Conservation (phyloP, 2,113 vertebrate species). For the Phaethon lepturus region DNA sequence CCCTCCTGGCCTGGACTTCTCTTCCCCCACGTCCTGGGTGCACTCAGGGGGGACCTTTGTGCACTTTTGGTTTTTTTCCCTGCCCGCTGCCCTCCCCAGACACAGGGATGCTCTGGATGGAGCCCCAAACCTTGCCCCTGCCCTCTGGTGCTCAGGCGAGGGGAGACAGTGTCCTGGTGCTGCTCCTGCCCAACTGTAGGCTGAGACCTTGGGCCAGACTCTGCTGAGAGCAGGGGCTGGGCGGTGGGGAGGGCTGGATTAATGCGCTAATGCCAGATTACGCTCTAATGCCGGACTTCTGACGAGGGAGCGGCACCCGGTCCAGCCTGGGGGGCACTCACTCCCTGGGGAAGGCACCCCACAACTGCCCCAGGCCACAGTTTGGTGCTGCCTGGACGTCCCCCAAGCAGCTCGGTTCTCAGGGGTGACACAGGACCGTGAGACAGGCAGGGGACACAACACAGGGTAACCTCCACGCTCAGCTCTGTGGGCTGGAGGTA, state of each 20-base stretch:
- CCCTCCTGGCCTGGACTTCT: background rate
- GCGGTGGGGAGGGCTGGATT: constrained; percentile 14
- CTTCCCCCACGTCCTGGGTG: background rate
- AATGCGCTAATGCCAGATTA: constrained; percentile 62
- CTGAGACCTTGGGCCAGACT: background rate
- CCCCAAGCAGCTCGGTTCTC: background rate
- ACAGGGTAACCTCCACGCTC: background rate
- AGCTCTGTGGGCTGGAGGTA: background rate
- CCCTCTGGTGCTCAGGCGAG: background rate
- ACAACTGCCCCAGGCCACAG: rapidly evolving
- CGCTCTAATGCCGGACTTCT: constrained; percentile 32
- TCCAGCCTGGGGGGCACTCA: background rate
- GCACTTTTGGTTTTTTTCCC: background rate
- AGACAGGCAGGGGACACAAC: background rate
- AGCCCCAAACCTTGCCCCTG: background rate
- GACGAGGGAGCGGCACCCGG: background rate
- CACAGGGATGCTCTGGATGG: background rate
- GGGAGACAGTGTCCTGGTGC: background rate
- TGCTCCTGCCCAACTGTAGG: background rate
- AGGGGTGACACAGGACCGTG: background rate
- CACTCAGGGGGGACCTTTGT: background rate
- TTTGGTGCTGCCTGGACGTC: background rate
- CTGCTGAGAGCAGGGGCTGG: background rate
- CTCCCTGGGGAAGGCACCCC: background rate
- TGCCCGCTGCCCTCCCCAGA: background rate